These are phyloP conservation scores for Cheilinus undulatus DNA, from an alignment of 2,113 vertebrate genomes.

Conservation along the genomic window DNA sequence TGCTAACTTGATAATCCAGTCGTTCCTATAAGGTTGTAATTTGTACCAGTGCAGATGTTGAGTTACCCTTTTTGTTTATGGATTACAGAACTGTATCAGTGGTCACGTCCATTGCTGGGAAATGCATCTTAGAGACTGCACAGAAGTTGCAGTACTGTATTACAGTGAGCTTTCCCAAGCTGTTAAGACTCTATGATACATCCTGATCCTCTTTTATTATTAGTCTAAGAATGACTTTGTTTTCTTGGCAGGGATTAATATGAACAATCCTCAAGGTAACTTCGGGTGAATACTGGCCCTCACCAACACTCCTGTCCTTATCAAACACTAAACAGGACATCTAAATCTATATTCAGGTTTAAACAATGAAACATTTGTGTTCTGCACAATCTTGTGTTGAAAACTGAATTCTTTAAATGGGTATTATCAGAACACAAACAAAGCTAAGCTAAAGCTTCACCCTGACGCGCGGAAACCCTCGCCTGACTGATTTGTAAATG, in stretches of 20 bases:
- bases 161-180: conserved; percentile 11
- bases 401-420: neutral
- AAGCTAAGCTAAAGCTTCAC: neutral
- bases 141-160: neutral
- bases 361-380: conserved; percentile 2
- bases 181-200: conserved; percentile 25
- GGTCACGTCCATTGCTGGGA: neutral
- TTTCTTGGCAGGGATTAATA: neutral
- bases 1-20: conserved; percentile 40
- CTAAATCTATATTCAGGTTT: neutral
- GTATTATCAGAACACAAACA: neutral
- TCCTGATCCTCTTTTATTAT: conserved; percentile 53
- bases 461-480: neutral
- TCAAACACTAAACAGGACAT: neutral
- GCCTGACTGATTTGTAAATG: neutral
- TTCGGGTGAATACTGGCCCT: neutral
- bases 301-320: neutral
- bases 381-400: neutral
- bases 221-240: conserved; percentile 28
- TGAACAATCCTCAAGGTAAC: conserved; percentile 3
- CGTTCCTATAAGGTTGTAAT: conserved; percentile 2
- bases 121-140: conserved; percentile 21
- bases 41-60: neutral
- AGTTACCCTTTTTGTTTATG: neutral
- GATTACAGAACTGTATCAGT: neutral